Conservation (phyloP, 2,888 invertebrate genomes). For the Brenthis daphne region DNA sequence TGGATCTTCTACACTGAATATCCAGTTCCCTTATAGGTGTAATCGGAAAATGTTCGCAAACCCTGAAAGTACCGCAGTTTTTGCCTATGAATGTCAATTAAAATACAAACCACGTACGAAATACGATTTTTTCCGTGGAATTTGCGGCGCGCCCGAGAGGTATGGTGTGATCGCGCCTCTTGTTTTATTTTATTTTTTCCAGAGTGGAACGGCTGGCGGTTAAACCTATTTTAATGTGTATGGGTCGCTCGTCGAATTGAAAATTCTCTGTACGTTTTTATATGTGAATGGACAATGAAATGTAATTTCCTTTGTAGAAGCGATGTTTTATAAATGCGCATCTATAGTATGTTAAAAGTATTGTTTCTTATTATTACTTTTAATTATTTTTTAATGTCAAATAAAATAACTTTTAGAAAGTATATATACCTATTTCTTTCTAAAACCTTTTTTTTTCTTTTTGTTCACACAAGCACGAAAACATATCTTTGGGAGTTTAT, state of each 20-base stretch:
- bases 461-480: no score
- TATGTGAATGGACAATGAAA: constrained; percentile 70
- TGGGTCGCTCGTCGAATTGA: constrained; percentile 79
- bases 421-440: no score
- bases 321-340: constrained; percentile 34
- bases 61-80: constrained; percentile 51
- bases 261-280: constrained; percentile 64
- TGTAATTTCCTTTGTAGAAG: constrained; percentile 71
- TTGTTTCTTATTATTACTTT: no score
- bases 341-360: no score
- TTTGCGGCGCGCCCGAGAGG: constrained; percentile 77
- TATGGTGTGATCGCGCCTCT: constrained; percentile 77
- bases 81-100: constrained; percentile 78
- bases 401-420: no score
- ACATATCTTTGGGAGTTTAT: no score
- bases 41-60: constrained; percentile 67
- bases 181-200: constrained; percentile 78
- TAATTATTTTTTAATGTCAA: no score
- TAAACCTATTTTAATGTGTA: constrained; percentile 81
- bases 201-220: constrained; percentile 79
- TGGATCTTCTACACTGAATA: constrained; percentile 43
- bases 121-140: constrained; percentile 82
- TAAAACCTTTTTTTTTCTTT: no score
- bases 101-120: constrained; percentile 83
- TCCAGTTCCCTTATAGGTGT: constrained; percentile 55